phyloP scores from a whole-genome alignment of 1,140 invertebrate species.

The Coenobita brevimanus region DNA sequence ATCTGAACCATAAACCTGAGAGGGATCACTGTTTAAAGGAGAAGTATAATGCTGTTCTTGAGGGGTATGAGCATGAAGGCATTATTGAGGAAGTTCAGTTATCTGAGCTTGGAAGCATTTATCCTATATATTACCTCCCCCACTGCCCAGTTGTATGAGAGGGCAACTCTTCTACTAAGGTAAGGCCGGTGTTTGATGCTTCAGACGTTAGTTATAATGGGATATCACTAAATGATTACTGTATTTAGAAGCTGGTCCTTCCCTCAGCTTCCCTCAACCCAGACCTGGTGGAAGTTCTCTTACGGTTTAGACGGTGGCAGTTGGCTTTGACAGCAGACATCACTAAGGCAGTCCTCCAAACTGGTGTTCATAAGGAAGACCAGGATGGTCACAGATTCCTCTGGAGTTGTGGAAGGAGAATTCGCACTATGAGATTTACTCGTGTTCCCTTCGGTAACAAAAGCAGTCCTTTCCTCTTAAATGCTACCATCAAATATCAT shows the following conservation, averaged over 20 bases:
- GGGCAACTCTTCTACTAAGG: constrained; percentile 16
- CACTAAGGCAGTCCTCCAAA: constrained; percentile 6
- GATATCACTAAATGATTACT: constrained; percentile 28
- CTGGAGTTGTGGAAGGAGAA: not conserved
- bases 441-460: constrained; percentile 10
- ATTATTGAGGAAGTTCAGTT: constrained; percentile 26
- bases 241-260: constrained; percentile 67
- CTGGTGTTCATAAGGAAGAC: not conserved
- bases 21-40: not conserved
- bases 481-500: no score
- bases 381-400: not conserved
- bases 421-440: constrained; percentile 9
- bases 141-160: constrained; percentile 13
- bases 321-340: not conserved
- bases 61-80: not conserved
- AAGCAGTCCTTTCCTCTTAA: constrained; percentile 1
- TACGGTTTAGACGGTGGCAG: constrained; percentile 23
- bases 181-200: constrained; percentile 21
- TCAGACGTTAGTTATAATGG: constrained; percentile 29
- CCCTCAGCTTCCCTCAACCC: not conserved
- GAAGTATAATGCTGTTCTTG: constrained; percentile 5
- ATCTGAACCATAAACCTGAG: not conserved
- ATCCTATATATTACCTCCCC: constrained; percentile 23
- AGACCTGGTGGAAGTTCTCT: not conserved
- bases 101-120: not conserved